Percentiles rank a stretch among this genome's conserved stretches.
Conservation (phyloP, 2,888 invertebrate genomes). For the Marasmarcha lunaedactyla region DNA sequence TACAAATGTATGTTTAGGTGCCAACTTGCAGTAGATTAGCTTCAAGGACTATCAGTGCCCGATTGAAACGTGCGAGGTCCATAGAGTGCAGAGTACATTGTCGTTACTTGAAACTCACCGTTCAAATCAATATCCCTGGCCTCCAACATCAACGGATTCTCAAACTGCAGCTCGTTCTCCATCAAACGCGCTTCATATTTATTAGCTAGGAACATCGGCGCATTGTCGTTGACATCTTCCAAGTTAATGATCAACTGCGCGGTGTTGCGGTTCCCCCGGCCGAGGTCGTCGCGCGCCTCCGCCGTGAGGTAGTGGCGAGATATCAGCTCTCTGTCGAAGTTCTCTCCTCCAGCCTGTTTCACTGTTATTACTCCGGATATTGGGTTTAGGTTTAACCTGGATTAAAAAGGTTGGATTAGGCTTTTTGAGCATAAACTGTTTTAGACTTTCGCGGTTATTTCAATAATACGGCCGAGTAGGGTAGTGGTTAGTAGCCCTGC, state of each 20-base stretch:
- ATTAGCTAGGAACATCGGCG: slow-evolving; percentile 85
- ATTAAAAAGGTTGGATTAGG: slow-evolving; percentile 17
- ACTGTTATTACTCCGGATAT: slow-evolving; percentile 88
- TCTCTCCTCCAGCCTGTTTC: slow-evolving; percentile 77
- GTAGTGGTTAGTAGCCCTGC: no score
- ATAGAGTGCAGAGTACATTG: no score
- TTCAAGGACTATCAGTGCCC: no score
- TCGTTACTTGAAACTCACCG: slow-evolving; percentile 71
- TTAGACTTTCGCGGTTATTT: no score
- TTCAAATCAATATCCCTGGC: slow-evolving; percentile 88
- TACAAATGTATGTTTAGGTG: no score
- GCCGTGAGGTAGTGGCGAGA: slow-evolving; percentile 88
- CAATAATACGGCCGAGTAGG: no score
- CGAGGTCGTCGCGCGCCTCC: slow-evolving; percentile 89
- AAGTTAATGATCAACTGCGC: slow-evolving; percentile 86
- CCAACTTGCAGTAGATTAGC: no score
- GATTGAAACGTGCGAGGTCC: no score
- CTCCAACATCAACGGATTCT: slow-evolving; percentile 80
- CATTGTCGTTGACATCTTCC: slow-evolving; percentile 90
- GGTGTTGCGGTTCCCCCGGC: slow-evolving; percentile 82
- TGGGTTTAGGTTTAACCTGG: slow-evolving; percentile 82
- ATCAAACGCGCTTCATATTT: slow-evolving; percentile 85
- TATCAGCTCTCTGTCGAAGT: slow-evolving; percentile 88
- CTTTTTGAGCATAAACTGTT: no score
- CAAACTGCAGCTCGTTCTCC: slow-evolving; percentile 86